Conservation (phyloP, 2,113 vertebrate species). For the Grantiella picta region DNA sequence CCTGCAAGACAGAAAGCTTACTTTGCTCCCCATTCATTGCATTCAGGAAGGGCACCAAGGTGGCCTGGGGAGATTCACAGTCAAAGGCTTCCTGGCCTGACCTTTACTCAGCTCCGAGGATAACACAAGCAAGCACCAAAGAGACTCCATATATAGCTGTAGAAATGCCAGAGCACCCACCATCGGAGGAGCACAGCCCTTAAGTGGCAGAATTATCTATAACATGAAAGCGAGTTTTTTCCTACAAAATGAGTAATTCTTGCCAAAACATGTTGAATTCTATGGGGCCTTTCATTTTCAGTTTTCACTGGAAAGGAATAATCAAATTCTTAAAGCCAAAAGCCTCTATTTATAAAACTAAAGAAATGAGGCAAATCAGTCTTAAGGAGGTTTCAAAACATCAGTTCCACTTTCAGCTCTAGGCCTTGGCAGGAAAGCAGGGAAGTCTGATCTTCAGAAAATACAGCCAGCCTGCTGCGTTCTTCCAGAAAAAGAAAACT, state of each 20-base stretch:
- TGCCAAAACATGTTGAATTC: background rate
- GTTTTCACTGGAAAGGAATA: background rate
- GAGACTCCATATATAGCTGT: slow-evolving; percentile 35
- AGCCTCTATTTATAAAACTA: background rate
- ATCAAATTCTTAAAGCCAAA: background rate
- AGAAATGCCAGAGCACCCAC: background rate
- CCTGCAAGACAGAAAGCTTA: background rate
- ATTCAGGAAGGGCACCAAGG: slow-evolving; percentile 42
- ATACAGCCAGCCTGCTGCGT: background rate
- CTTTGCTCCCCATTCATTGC: background rate
- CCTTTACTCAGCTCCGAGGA: background rate
- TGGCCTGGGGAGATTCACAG: slow-evolving; percentile 21
- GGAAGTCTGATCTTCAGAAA: background rate
- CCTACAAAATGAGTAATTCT: background rate
- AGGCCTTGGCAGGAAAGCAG: background rate
- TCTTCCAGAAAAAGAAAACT: background rate
- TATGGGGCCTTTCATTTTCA: background rate
- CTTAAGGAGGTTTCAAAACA: background rate
- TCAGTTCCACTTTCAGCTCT: background rate
- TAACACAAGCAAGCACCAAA: slow-evolving; percentile 1
- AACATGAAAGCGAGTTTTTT: background rate
- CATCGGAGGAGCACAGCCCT: background rate
- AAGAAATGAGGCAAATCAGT: background rate
- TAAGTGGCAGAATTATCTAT: slow-evolving; percentile 16
- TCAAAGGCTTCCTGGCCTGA: slow-evolving; percentile 51